Evolutionary conservation across 2,113 vertebrate species (phyloP), one percentile per base, ranked within the genome.

Genomic region (Lathamus discolor): DNA sequence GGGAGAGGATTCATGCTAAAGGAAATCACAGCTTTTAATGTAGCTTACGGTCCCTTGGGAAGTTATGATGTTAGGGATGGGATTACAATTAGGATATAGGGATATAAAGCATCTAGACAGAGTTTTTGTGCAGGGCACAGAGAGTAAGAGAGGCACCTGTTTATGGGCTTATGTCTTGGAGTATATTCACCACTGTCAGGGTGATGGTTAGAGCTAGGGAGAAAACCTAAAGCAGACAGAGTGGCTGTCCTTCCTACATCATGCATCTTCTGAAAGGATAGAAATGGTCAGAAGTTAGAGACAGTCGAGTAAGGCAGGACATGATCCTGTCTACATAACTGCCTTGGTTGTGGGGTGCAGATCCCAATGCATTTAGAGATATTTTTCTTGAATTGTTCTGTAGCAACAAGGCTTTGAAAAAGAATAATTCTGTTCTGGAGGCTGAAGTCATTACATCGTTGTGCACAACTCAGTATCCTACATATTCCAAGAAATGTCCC

Each of bases 71-170:
- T 74, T 63, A 63, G 46, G 28, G 80, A 23, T 70, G 68, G 78
- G 49, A 90, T 92, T 92, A 83, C 68, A 88, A 3, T n/a, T 70
- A 81, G 25, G 37, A 55, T 74, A 74, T 29, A 22, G 57, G 55
- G 63, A 67, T 92, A 77, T 86, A 93, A 86, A 92, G 35, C 83
- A 96, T 93, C 51, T 51, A 78, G 79, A 54, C 25, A 73, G 11
- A 41, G 22, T 41, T 93, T 86, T 83, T 78, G 39, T 41, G 14
- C 28, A 86, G 17, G 28, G 8, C n/a, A 63, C 31, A 59, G 55
- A 75, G n/a, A 57, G 7, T 52, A 63, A 73, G 75, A 72, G 62
- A 74, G 61, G 37, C 4, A 57, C 73, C 16, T 73, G 17, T 64
- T 88, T 86, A 85, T 31, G 13, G 57, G 18, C 9, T 83, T 81